These are phyloP conservation scores for Meghimatium bilineatum DNA, from an alignment of 2,888 invertebrate genomes.

Conservation along the genomic window DNA sequence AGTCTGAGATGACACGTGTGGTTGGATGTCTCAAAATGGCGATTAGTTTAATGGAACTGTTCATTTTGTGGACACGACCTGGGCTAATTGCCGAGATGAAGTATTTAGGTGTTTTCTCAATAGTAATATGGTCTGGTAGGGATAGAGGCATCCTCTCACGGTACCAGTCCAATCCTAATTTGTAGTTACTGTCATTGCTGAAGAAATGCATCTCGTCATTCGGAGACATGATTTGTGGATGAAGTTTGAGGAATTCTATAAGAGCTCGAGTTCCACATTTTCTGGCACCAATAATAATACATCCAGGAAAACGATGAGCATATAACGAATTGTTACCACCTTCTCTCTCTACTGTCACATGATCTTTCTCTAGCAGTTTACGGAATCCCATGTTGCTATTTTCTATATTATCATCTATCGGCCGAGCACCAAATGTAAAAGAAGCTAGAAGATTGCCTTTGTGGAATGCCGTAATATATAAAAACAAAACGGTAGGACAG, in stretches of 20 bases:
- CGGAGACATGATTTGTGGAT: conserved; percentile 89
- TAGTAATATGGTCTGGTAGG: conserved; percentile 92
- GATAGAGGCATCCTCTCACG: conserved; percentile 91
- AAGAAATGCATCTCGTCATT: conserved; percentile 98
- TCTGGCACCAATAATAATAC: conserved; percentile 78
- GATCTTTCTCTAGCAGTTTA: conserved; percentile 52
- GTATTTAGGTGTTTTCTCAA: conserved; percentile 98
- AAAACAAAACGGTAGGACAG: conserved; percentile 42
- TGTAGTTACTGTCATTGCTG: conserved; percentile 89
- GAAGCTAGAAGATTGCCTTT: conserved; percentile 56
- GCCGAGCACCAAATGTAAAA: conserved; percentile 53
- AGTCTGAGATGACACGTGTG: conserved; percentile 96
- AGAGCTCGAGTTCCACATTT: conserved; percentile 78
- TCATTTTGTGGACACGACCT: conserved; percentile 94
- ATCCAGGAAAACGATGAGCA: conserved; percentile 74
- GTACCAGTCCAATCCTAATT: conserved; percentile 95
- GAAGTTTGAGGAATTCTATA: conserved; percentile 77
- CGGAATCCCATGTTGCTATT: conserved; percentile 53
- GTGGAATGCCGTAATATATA: conserved; percentile 58
- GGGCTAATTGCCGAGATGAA: conserved; percentile 97
- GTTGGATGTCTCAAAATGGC: conserved; percentile 97
- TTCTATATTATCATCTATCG: conserved; percentile 45
- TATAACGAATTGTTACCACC: conserved; percentile 55
- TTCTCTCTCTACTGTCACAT: conserved; percentile 51
- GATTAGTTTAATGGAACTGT: conserved; percentile 90